Conservation (phyloP, 1,140 invertebrate genomes). For the Hirudo medicinalis region DNA sequence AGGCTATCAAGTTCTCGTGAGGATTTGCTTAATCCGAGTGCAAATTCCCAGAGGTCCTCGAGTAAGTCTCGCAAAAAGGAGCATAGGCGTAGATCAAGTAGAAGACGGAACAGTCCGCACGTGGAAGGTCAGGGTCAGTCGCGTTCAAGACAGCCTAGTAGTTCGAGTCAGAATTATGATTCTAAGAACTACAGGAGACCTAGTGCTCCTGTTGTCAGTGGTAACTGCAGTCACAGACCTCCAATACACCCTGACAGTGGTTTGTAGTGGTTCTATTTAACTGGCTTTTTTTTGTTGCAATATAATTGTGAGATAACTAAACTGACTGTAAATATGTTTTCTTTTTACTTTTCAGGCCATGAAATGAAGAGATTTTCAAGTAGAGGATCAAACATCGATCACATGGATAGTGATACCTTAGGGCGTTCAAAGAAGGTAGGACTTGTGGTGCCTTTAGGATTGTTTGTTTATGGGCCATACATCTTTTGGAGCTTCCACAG, state of each 20-base stretch:
- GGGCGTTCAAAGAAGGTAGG: neutral
- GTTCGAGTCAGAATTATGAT: neutral
- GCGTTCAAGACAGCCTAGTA: neutral
- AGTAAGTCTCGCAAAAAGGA: neutral
- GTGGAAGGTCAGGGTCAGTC: too few species aligned
- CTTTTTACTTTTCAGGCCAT: neutral
- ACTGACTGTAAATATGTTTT: too few species aligned
- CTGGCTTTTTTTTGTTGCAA: neutral
- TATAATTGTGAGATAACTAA: too few species aligned
- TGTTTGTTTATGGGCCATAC: too few species aligned
- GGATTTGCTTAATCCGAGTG: too few species aligned
- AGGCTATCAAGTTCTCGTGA: too few species aligned
- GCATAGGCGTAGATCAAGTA: constrained; percentile 1
- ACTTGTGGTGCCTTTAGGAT: too few species aligned
- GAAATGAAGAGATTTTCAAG: constrained; percentile 6
- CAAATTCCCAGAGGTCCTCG: too few species aligned
- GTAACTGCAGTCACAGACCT: neutral
- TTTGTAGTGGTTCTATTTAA: neutral
- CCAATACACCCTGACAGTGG: neutral
- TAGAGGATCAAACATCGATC: constrained; percentile 5
- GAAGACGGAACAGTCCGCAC: neutral
- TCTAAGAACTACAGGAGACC: constrained; percentile 7
- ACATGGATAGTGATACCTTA: neutral
- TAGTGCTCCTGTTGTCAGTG: neutral
- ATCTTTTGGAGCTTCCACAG: neutral